Conservation (phyloP, 2,797 vertebrate species). For the Phaenicophaeus curvirostris region DNA sequence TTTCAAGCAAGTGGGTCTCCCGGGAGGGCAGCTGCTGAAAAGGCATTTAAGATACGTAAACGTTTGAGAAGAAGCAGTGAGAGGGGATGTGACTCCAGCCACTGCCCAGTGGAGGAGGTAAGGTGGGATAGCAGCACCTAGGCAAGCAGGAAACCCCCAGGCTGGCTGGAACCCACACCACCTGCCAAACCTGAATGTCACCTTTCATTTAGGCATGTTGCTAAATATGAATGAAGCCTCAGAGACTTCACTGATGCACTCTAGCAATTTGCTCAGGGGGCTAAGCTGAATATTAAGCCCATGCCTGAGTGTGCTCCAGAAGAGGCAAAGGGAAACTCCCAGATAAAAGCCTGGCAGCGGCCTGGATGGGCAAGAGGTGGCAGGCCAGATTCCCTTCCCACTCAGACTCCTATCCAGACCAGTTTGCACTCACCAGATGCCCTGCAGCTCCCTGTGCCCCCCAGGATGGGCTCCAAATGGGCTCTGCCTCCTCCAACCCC, state of each 20-base stretch:
- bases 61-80: not conserved
- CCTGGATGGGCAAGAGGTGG: no score
- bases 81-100: not conserved
- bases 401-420: not conserved
- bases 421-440: rapidly evolving
- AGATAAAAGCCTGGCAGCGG: not conserved
- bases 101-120: rapidly evolving
- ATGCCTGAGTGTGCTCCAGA: rapidly evolving
- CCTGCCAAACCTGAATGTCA: not conserved
- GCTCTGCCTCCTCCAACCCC: not conserved
- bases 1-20: conserved; percentile 26
- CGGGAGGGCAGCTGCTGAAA: conserved; percentile 45
- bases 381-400: not conserved
- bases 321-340: not conserved
- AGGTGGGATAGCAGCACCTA: rapidly evolving
- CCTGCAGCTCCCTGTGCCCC: not conserved
- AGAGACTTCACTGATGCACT: rapidly evolving
- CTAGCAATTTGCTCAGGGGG: not conserved
- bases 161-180: not conserved
- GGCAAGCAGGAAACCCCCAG: not conserved
- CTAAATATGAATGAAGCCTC: not conserved
- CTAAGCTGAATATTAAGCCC: not conserved
- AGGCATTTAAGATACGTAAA: not conserved
- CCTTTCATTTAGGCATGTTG: not conserved
- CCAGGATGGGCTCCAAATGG: rapidly evolving